Base-by-base conservation (phyloP, 2,797 vertebrate species). In the Siniperca scherzeri region DNA sequence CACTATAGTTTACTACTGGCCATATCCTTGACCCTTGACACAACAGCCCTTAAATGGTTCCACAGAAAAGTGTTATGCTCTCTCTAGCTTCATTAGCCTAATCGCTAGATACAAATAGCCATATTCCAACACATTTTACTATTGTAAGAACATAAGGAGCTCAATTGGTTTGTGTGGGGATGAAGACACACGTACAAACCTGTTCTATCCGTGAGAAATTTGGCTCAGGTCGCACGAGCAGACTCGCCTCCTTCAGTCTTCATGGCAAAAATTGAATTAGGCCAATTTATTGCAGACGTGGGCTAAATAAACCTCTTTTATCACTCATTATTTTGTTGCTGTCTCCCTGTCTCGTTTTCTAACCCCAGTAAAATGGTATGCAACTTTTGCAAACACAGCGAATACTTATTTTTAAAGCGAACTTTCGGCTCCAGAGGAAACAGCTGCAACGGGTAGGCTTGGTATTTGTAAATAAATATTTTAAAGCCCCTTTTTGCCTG, bases 391-490 rank as follows among this genome's bases (percentile, higher is more conserved):
- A 82, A 83, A 84, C 69, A 79, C 68, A 69, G 56, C 27, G 21
- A 70, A 81, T 65, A 90, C 55, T 87, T 92, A 82, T 91, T 84
- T 90, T 90, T 81, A 83, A 84, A 77, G 57, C 59, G 66, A 89
- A 89, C 81, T 83, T 89, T 74, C 70, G 30, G 73, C 80, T 86
- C 74, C 25, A 42, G 74, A 81, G 83, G 86, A 93, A 92, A 92
- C 91, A 93, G 94, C 91, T 94, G 93, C 93, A 93, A 86, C 85
- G 87, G 77, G 86, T 56, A 91, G 90, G 84, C 89, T 91, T 78
- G 90, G 89, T 89, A 91, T 93, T 92, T 93, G 91, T 93, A 94
- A 94, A 94, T 94, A 94, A 94, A 95, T 94, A 93, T 94, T 95
- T 93, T 94, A 94, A 94, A 94, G 69, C 89, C 87, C 91, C 91